These are phyloP conservation scores for Cosmia trapezina DNA, from an alignment of 2,888 invertebrate genomes.

Conservation along the genomic window DNA sequence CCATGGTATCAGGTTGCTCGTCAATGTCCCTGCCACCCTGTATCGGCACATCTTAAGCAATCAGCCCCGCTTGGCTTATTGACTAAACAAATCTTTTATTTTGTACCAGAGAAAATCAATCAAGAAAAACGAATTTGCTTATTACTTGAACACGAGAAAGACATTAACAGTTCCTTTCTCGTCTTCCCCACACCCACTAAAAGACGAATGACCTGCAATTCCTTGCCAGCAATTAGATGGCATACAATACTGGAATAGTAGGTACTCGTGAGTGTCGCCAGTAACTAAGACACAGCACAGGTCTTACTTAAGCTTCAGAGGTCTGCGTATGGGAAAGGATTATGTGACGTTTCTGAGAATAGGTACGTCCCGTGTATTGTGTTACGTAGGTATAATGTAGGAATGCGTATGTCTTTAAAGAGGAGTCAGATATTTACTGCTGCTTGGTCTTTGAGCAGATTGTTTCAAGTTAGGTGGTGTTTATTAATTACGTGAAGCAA, in stretches of 20 bases:
- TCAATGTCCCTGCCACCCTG: too few relatives aligned
- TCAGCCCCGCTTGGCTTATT: too few relatives aligned
- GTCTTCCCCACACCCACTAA: too few relatives aligned
- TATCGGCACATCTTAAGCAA: too few relatives aligned
- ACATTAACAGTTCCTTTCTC: background rate
- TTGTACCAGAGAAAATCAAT: background rate
- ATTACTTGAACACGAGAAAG: background rate
- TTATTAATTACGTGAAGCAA: too few relatives aligned
- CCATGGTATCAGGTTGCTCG: too few relatives aligned
- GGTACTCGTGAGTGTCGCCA: conserved; percentile 13
- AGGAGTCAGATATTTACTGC: background rate
- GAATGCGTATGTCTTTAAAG: background rate
- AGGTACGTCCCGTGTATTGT: conserved; percentile 13
- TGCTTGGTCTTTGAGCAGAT: too few relatives aligned
- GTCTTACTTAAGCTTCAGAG: conserved; percentile 45
- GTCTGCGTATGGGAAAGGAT: conserved; percentile 43
- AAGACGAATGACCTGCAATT: background rate
- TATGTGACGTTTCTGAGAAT: conserved; percentile 26
- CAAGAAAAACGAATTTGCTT: background rate
- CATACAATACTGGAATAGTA: background rate
- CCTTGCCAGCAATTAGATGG: conserved; percentile 6
- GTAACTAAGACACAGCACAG: conserved; percentile 22
- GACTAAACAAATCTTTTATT: too few relatives aligned
- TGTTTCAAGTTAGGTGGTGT: too few relatives aligned
- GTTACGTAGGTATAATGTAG: conserved; percentile 1